Conservation (phyloP, 2,888 invertebrate genomes). For the Chirona hameri region DNA sequence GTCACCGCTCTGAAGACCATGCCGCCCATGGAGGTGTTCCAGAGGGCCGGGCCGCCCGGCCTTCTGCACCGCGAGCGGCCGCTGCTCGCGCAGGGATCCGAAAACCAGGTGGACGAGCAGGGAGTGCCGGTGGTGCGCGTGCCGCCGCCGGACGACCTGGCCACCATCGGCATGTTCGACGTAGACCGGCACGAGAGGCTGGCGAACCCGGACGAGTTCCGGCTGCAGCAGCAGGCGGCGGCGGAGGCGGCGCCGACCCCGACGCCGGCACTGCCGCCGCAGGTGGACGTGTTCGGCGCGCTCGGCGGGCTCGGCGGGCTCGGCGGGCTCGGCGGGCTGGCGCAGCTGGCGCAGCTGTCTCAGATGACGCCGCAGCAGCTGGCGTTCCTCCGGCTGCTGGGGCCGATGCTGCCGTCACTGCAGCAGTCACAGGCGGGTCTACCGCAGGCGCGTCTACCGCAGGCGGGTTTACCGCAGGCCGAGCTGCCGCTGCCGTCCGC, state of each 20-base stretch:
- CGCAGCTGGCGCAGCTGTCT: not conserved
- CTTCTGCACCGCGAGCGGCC: constrained; percentile 81
- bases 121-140: constrained; percentile 35
- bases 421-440: constrained; percentile 56
- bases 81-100: constrained; percentile 74
- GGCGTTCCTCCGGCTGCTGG: constrained; percentile 55
- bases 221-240: not conserved
- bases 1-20: constrained; percentile 87
- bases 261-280: not conserved
- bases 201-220: not conserved
- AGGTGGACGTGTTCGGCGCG: not conserved
- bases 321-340: not conserved
- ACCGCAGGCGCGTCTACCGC: no score
- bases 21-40: constrained; percentile 79
- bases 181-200: constrained; percentile 47
- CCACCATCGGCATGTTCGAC: constrained; percentile 60
- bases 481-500: no score
- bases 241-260: not conserved
- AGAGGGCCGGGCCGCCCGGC: constrained; percentile 51
- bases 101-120: constrained; percentile 56
- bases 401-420: constrained; percentile 46
- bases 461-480: no score
- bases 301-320: no score
- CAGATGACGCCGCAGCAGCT: constrained; percentile 57
- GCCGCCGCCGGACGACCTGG: constrained; percentile 38